These are phyloP conservation scores for Diglossa brunneiventris DNA, from an alignment of 2,113 vertebrate genomes.

Conservation along the genomic window DNA sequence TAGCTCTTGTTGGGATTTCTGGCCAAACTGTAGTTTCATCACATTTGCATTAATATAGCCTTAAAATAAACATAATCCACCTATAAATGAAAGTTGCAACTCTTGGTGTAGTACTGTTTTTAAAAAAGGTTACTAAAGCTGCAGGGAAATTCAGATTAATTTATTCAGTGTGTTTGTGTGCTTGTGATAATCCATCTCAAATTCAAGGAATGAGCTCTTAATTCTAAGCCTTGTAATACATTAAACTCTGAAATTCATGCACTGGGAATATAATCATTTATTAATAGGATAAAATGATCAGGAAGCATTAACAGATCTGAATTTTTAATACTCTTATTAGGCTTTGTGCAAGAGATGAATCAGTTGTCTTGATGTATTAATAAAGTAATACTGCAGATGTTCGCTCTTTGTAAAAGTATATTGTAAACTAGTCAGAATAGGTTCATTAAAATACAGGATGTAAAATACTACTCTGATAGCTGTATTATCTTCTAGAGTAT, in stretches of 20 bases:
- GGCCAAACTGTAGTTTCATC: background rate
- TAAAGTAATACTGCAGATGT: constrained; percentile 11
- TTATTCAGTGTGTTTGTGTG: background rate
- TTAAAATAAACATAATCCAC: background rate
- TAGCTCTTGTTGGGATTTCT: background rate
- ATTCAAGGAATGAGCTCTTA: constrained; percentile 36
- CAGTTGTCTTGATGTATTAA: constrained; percentile 5
- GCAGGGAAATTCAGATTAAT: background rate
- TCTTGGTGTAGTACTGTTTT: background rate
- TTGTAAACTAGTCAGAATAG: background rate
- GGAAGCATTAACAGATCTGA: constrained; percentile 58
- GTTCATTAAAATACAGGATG: background rate
- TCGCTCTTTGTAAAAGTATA: background rate
- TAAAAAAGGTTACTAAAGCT: background rate
- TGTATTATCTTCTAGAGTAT: background rate
- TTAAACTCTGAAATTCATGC: constrained; percentile 29
- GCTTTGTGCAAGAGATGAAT: constrained; percentile 43
- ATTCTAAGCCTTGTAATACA: constrained; percentile 41
- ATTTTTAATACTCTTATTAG: constrained; percentile 60
- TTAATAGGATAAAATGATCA: constrained; percentile 45
- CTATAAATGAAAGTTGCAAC: background rate
- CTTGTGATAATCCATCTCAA: constrained; percentile 28
- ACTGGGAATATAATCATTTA: constrained; percentile 43
- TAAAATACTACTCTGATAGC: background rate
- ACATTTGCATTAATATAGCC: background rate